A percentile compares a stretch with the other conserved stretches of the same genome.
These are phyloP conservation scores for Shargacucullia verbasci DNA, from an alignment of 2,888 invertebrate genomes.

Conservation along the genomic window DNA sequence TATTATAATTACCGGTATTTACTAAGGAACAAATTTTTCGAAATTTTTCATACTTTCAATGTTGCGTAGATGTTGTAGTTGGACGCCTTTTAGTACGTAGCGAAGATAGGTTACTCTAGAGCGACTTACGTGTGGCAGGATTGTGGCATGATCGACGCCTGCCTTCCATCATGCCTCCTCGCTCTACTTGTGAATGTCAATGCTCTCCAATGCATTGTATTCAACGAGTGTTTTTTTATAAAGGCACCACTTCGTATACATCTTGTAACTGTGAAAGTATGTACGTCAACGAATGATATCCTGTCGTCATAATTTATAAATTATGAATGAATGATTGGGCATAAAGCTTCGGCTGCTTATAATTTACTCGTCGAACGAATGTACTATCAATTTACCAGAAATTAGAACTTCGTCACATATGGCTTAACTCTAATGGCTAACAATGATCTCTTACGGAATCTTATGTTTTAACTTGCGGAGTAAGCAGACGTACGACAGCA, in stretches of 20 bases:
- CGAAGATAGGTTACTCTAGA: neutral
- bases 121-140: neutral
- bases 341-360: too few relatives aligned
- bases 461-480: too few relatives aligned
- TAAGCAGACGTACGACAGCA: too few relatives aligned
- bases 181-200: neutral
- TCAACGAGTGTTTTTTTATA: neutral
- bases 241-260: neutral
- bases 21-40: conserved; percentile 57
- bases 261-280: conserved; percentile 37
- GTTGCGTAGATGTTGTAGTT: conserved; percentile 17
- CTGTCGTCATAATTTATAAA: too few relatives aligned
- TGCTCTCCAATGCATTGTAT: neutral
- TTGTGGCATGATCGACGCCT: too few relatives aligned
- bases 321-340: too few relatives aligned
- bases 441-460: too few relatives aligned
- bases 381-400: too few relatives aligned
- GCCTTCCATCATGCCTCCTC: neutral
- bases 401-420: too few relatives aligned
- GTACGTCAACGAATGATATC: neutral
- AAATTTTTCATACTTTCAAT: conserved; percentile 34
- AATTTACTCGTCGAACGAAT: too few relatives aligned
- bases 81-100: neutral
- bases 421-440: too few relatives aligned
- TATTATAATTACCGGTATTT: conserved; percentile 40